Evolutionary conservation across 2,888 invertebrate species (phyloP).

Genomic region (Quadroppia sp.): DNA sequence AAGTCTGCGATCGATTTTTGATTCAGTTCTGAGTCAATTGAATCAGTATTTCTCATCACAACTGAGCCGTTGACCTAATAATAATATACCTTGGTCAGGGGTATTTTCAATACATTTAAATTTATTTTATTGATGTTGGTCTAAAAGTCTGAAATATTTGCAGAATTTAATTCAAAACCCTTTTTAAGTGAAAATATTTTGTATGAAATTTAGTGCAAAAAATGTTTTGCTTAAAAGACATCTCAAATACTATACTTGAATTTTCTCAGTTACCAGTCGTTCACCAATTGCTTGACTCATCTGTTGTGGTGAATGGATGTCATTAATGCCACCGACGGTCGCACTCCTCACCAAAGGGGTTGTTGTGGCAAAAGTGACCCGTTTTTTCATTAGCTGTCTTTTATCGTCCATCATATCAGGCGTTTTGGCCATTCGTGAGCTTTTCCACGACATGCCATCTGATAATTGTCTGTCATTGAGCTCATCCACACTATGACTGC

Average conservation of each 20-base stretch:
- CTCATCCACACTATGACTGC: conserved; percentile 46
- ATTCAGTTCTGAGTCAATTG: conserved; percentile 19
- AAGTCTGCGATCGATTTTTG: not conserved
- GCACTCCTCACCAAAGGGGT: conserved; percentile 24
- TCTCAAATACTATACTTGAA: conserved; percentile 35
- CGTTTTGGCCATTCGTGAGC: conserved; percentile 44
- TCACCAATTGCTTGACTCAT: conserved; percentile 17
- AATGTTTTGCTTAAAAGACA: not conserved
- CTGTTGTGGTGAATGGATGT: not conserved
- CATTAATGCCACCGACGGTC: conserved; percentile 24
- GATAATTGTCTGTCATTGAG: conserved; percentile 43
- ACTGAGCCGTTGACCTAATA: not conserved
- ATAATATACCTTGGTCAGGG: too few relatives aligned
- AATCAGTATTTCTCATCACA: conserved; percentile 29
- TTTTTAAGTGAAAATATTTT: too few relatives aligned
- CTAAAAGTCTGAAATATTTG: too few relatives aligned
- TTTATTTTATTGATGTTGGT: too few relatives aligned
- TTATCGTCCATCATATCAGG: conserved; percentile 40
- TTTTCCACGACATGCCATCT: not conserved
- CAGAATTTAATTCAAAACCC: too few relatives aligned
- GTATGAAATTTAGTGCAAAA: too few relatives aligned
- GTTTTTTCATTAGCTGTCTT: not conserved
- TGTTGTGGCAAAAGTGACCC: conserved; percentile 13
- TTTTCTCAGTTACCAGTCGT: conserved; percentile 34
- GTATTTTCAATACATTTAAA: too few relatives aligned